A percentile compares a stretch with the other conserved stretches of the same genome.
phyloP scores from a whole-genome alignment of 2,797 vertebrate species.

The Melanotaenia parkinsoni region DNA sequence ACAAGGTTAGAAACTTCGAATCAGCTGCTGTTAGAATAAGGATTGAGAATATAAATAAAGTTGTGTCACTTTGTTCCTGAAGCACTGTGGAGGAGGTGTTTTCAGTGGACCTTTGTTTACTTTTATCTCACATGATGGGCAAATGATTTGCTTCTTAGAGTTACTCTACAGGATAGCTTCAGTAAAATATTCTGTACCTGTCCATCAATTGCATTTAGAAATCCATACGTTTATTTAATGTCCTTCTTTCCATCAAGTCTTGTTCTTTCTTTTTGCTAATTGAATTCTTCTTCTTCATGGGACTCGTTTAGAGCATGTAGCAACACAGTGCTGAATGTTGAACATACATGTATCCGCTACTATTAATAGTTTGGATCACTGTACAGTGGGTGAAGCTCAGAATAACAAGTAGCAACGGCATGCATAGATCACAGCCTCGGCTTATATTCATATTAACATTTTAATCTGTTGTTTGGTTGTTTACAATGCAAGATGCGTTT shows the following conservation, averaged over 20 bases:
- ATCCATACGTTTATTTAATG: neutral
- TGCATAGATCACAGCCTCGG: neutral
- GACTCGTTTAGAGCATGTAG: neutral
- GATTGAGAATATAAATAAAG: neutral
- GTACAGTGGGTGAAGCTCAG: neutral
- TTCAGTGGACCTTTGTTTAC: slow-evolving; percentile 16
- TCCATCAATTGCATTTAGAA: neutral
- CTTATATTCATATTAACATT: neutral
- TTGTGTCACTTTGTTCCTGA: neutral
- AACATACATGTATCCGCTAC: neutral
- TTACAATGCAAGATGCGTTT: neutral
- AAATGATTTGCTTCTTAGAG: slow-evolving; percentile 2
- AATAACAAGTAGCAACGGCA: neutral
- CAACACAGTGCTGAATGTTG: neutral
- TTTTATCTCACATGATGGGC: slow-evolving; percentile 17
- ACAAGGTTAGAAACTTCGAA: neutral
- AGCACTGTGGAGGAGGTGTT: neutral
- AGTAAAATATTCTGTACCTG: neutral
- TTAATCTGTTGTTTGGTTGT: neutral
- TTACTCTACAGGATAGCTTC: neutral
- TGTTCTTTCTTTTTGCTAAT: neutral
- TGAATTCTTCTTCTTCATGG: neutral
- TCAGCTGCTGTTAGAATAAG: neutral
- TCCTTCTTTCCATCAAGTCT: neutral
- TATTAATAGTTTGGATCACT: neutral